Evolutionary conservation across 2,888 invertebrate species (phyloP), one percentile per base, ranked within the genome.

Genomic region (Eupithecia exiguata): DNA sequence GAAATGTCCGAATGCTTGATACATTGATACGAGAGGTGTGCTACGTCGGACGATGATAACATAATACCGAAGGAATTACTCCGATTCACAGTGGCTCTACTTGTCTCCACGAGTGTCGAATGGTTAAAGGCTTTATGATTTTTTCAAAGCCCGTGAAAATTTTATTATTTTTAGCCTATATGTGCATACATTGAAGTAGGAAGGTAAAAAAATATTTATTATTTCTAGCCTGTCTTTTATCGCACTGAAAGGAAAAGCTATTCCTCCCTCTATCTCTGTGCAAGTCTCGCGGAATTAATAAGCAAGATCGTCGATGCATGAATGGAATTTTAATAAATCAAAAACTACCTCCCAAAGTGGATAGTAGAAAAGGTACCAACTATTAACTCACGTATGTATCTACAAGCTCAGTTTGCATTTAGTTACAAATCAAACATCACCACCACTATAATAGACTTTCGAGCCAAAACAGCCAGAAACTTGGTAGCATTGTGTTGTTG

Each of bases 81-180:
- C 6, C 7, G 58, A 71, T 10, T n/a, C 58, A 67, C 71, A 58
- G 49, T 18, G 40, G 66, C 58, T 71, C 16, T 67, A 16, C 71
- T 12, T 12, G 43, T 58, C 71, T 71, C 35, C 58, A 43, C 71
- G 40, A 35, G 43, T 61, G 21, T 62, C 35, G 30, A 62, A 35
- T 18, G 18, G 18, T 35, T 2, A 18, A 62, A 35, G 30, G 62
- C 5, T 9, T 62, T 35, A 35, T 62, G 35, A 35, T 35, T 35
- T 21, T 35, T 35, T 18, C 62, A 18, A 62, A 62, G 18, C 35
- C 62, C 10, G 35, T 62, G 12, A 2, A 58, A 21, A 53, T 0
- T 49, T 2, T 5, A 43, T 5, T 7, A 7, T 46, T n/a, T 46
- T 46, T 46, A n/a, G 1, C 18, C 30, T 1, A 30, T 30, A 30